Percentiles rank a stretch among this genome's conserved stretches.
These are phyloP conservation scores for Dendrocincla tyrannina DNA, from an alignment of 2,797 vertebrate species.

Conservation along the genomic window DNA sequence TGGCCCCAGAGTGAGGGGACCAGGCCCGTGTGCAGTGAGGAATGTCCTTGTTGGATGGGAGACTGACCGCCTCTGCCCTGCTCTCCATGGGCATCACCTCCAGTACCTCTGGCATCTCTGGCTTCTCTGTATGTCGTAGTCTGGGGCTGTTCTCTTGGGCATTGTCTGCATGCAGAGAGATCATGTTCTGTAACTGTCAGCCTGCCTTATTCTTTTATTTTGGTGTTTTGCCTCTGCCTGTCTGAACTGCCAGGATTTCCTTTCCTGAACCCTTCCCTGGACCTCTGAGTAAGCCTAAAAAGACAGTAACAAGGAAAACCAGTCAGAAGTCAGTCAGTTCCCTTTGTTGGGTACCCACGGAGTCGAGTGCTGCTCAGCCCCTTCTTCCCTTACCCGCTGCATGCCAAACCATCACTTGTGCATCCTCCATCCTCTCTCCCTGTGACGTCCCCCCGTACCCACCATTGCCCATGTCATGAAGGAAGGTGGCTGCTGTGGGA, in stretches of 20 bases:
- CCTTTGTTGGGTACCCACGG: not conserved
- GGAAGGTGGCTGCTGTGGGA: constrained; percentile 32
- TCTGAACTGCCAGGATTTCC: constrained; percentile 52
- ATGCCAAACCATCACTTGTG: constrained; percentile 23
- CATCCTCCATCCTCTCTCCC: constrained; percentile 36
- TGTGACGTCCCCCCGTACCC: not conserved
- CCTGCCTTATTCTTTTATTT: constrained; percentile 58
- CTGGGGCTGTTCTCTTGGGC: constrained; percentile 79
- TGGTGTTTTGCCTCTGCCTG: constrained; percentile 62
- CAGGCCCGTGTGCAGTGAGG: not conserved
- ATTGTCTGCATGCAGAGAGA: constrained; percentile 73
- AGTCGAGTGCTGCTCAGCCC: constrained; percentile 21
- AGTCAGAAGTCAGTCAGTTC: constrained; percentile 27
- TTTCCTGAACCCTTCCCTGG: constrained; percentile 57
- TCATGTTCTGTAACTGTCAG: constrained; percentile 26
- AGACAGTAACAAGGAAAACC: not conserved
- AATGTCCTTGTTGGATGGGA: constrained; percentile 10
- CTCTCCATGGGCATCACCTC: constrained; percentile 31
- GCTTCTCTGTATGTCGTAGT: constrained; percentile 78
- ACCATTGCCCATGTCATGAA: not conserved
- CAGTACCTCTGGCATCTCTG: constrained; percentile 47
- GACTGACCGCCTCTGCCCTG: constrained; percentile 40
- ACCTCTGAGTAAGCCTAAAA: constrained; percentile 13
- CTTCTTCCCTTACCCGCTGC: constrained; percentile 44
- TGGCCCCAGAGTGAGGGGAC: accelerated